phyloP scores from a whole-genome alignment of 2,888 invertebrate genomes.

The Calliphora vomitoria region DNA sequence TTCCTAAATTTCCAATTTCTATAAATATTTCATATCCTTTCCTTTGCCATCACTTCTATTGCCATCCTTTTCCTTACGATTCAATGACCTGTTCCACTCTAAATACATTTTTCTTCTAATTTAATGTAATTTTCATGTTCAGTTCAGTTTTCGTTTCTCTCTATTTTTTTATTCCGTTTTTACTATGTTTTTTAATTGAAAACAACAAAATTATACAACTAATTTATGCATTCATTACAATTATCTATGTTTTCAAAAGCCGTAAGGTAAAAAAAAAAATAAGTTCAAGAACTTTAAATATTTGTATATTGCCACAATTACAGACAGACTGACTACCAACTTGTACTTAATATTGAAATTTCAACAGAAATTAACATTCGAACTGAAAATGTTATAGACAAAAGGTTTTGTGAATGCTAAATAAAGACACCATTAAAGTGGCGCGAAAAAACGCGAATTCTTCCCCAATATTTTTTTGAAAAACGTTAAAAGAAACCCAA shows the following conservation, averaged over 20 bases:
- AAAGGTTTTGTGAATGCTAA: neutral
- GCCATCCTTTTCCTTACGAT: neutral
- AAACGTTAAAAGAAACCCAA: slow-evolving; percentile 44
- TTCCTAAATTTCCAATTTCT: too few species aligned
- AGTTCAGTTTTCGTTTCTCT: slow-evolving; percentile 46
- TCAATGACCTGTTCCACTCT: slow-evolving; percentile 37
- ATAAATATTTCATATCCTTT: too few species aligned
- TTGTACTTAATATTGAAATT: slow-evolving; percentile 65
- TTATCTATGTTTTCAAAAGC: slow-evolving; percentile 50
- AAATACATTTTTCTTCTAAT: slow-evolving; percentile 18
- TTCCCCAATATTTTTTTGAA: slow-evolving; percentile 60
- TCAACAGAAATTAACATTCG: slow-evolving; percentile 63
- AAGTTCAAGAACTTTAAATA: slow-evolving; percentile 62
- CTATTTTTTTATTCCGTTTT: neutral
- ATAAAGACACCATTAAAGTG: slow-evolving; percentile 56
- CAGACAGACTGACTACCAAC: neutral
- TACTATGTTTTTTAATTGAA: slow-evolving; percentile 54
- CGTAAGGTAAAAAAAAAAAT: slow-evolving; percentile 46
- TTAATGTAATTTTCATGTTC: slow-evolving; percentile 68
- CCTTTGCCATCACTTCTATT: too few species aligned
- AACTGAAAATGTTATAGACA: slow-evolving; percentile 37
- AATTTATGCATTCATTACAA: slow-evolving; percentile 70
- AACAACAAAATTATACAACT: slow-evolving; percentile 57
- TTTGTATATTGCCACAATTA: slow-evolving; percentile 19
- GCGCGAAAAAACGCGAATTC: slow-evolving; percentile 72